phyloP scores from a whole-genome alignment of 2,888 invertebrate species.

The Punctoribates punctum region DNA sequence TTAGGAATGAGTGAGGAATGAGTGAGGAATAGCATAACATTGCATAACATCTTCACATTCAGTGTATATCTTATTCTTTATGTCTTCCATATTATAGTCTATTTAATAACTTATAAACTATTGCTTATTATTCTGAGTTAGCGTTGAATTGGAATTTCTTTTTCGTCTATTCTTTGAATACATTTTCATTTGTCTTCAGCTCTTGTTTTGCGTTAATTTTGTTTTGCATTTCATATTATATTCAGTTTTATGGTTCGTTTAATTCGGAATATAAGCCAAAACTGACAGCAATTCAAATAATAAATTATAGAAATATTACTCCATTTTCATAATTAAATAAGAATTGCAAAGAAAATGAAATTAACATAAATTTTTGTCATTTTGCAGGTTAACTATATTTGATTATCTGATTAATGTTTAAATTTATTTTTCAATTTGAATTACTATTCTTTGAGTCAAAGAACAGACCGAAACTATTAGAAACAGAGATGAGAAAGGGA shows the following conservation, averaged over 20 bases:
- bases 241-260: constrained; percentile 31
- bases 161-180: not conserved
- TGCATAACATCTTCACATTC: not conserved
- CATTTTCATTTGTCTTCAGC: not conserved
- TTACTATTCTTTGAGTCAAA: no score
- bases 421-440: no score
- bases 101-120: constrained; percentile 2
- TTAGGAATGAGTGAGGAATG: not conserved
- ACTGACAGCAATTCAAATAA: not conserved
- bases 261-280: not conserved
- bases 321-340: not conserved
- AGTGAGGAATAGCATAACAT: no score
- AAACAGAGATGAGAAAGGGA: no score
- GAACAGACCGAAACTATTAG: no score
- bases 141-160: not conserved
- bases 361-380: no score
- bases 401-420: no score
- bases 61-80: not conserved
- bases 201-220: constrained; percentile 10
- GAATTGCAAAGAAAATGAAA: no score
- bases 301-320: not conserved
- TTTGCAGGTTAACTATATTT: no score
- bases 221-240: constrained; percentile 7
- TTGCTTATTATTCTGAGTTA: not conserved
- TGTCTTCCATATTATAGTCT: not conserved